Conservation (phyloP, 2,113 vertebrate species). For the Sebastes schlegelii region DNA sequence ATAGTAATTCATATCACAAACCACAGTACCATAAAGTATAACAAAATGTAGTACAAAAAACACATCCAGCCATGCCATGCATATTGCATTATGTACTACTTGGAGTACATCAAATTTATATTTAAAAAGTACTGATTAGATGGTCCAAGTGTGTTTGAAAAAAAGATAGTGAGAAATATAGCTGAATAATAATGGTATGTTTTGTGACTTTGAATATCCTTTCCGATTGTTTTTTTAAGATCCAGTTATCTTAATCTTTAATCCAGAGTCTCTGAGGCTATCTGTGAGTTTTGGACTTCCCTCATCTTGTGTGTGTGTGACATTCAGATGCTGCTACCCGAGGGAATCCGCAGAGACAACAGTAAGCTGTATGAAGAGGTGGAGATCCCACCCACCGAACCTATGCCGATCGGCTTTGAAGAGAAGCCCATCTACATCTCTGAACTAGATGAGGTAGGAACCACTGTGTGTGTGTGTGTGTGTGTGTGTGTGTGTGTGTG, state of each 20-base stretch:
- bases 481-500: no score
- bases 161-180: background rate
- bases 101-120: background rate
- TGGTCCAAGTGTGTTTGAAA: background rate
- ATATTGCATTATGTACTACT: background rate
- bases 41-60: background rate
- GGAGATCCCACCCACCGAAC: slow-evolving; percentile 91
- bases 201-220: slow-evolving; percentile 14
- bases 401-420: slow-evolving; percentile 92
- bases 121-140: slow-evolving; percentile 2
- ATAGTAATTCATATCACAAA: background rate
- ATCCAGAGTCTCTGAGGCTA: slow-evolving; percentile 21
- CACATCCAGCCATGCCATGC: no score
- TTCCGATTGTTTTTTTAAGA: slow-evolving; percentile 22
- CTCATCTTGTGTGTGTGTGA: slow-evolving; percentile 42
- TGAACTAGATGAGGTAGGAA: slow-evolving; percentile 93
- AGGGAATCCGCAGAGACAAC: slow-evolving; percentile 92
- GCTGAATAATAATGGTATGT: background rate
- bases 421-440: slow-evolving; percentile 94
- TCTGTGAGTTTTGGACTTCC: slow-evolving; percentile 28
- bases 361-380: slow-evolving; percentile 96
- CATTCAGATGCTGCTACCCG: slow-evolving; percentile 92
- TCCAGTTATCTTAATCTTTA: background rate
- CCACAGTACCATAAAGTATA: background rate
- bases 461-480: background rate